Percentiles rank a stretch among this genome's conserved stretches.
Evolutionary conservation across 1,140 invertebrate genomes (phyloP).

Genomic region (Paralvinella palmiformis): DNA sequence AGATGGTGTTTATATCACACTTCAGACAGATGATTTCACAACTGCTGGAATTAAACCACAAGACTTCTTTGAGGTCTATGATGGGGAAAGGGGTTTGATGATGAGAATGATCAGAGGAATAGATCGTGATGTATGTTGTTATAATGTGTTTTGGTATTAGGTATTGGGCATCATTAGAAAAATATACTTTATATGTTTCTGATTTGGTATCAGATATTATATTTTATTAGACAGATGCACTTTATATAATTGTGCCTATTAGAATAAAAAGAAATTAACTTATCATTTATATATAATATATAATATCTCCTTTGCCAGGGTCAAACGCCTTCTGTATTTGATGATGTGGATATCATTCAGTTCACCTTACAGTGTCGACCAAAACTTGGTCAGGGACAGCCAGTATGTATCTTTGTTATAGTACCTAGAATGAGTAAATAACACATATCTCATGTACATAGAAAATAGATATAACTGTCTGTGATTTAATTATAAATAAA

Average conservation of each 20-base stretch:
- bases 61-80: neutral
- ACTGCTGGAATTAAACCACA: neutral
- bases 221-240: neutral
- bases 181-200: neutral
- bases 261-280: neutral
- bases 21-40: too few species aligned
- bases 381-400: neutral
- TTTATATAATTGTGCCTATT: neutral
- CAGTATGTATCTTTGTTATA: neutral
- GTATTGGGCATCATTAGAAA: neutral
- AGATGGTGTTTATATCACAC: neutral
- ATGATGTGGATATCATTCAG: neutral
- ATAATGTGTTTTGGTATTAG: neutral
- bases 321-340: neutral
- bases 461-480: too few species aligned
- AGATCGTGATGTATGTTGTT: neutral
- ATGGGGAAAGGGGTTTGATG: neutral
- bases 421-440: neutral
- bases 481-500: too few species aligned
- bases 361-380: neutral
- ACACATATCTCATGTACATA: neutral
- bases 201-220: neutral
- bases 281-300: neutral
- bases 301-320: conserved; percentile 1
- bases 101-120: neutral